phyloP scores from a whole-genome alignment of 2,113 vertebrate species.

The Saimiri boliviensis region DNA sequence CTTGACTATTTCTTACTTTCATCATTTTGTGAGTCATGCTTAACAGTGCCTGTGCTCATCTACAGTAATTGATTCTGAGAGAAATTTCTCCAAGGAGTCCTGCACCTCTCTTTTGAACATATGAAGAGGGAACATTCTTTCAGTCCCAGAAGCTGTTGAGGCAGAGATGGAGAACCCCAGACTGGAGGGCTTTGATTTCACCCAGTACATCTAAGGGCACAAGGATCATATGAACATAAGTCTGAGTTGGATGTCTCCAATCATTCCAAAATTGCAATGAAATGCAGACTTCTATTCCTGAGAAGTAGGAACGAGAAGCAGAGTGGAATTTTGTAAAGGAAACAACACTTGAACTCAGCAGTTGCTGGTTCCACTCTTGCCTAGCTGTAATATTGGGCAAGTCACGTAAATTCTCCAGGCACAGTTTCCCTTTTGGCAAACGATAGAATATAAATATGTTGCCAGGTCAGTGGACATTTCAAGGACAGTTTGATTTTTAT shows the following conservation, averaged over 20 bases:
- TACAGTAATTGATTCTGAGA: background rate
- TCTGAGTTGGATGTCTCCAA: background rate
- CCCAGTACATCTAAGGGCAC: background rate
- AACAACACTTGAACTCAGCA: background rate
- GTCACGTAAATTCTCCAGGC: background rate
- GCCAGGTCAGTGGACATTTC: background rate
- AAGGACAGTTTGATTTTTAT: slow-evolving; percentile 29
- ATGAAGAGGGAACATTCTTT: background rate
- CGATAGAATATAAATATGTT: background rate
- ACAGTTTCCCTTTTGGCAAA: background rate
- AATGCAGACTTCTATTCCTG: background rate
- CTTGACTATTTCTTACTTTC: slow-evolving; percentile 44
- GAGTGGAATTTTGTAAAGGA: background rate
- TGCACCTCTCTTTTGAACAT: background rate
- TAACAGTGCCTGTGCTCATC: slow-evolving; percentile 9
- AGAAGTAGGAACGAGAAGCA: background rate
- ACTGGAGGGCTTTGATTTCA: background rate
- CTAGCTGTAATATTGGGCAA: background rate
- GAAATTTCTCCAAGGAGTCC: background rate
- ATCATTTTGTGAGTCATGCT: slow-evolving; percentile 40
- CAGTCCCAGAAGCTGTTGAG: background rate
- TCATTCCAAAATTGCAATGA: background rate
- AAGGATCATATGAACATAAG: background rate
- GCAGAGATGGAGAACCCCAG: background rate
- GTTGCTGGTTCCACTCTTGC: background rate